Evolutionary conservation across 2,888 invertebrate species (phyloP), one percentile per base, ranked within the genome.

Genomic region (Megalurothrips usitatus): DNA sequence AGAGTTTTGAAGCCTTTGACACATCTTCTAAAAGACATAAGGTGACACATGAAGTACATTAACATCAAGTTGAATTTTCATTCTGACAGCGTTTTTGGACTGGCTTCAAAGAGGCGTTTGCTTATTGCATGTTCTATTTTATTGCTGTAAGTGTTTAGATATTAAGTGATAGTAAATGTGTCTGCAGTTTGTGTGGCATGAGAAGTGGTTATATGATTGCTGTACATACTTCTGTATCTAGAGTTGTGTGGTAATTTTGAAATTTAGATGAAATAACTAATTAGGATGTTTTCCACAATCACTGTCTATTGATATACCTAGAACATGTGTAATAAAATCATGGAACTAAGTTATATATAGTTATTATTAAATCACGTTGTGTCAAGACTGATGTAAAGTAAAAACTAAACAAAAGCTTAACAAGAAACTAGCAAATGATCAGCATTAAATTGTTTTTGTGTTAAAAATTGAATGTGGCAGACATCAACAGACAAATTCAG

Each of bases 301-400:
- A 79, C 49, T 79, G 49, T 79, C 47, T 79, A 79, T 48, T 79
- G 47, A 79, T 79, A 75, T 75, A 26, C 26, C 68, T 79, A 79
- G 47, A 79, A 79, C 49, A 79, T 49, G 79, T 79, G 49, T 79
- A 79, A 79, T 79, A 79, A 79, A 79, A 79, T 79, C 79, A 79
- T 79, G 49, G 23, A 79, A 80, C 34, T 80, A 80, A 80, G 68
- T 80, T 79, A 82, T 81, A 82, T 79, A 82, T 75, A 75, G 68
- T 75, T 75, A 75, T 82, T 80, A 82, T 82, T 80, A 82, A 83
- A 83, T 81, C 81, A 81, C 82, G 82, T 84, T 83, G 83, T 83
- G 83, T 83, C 82, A 84, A 84, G 84, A 84, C 84, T 84, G 84
- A 84, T 84, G 84, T 84, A 84, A 83, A 84, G 83, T 82, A 82